Percentiles rank a stretch among this genome's conserved stretches.
Conservation (phyloP, 2,797 vertebrate species). For the Hippopotamyrus pictus region DNA sequence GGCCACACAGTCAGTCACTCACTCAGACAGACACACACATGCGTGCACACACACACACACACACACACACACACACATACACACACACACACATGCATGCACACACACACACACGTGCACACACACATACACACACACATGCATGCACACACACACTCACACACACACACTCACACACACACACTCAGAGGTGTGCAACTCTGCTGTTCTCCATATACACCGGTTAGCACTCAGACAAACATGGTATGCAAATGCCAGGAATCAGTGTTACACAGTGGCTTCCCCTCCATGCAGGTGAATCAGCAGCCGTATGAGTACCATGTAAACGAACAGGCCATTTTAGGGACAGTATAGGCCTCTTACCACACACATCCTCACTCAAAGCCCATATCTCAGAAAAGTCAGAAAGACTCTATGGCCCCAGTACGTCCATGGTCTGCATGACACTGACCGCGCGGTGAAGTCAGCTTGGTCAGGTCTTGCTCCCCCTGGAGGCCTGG, state of each 20-base stretch:
- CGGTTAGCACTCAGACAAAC: background rate
- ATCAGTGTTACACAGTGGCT: no score
- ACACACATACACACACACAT: no score
- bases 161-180: background rate
- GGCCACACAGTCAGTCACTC: background rate
- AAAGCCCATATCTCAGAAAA: background rate
- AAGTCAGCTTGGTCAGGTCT: slow-evolving; percentile 59
- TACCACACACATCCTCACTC: background rate
- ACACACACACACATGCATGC: background rate
- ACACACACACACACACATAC: background rate
- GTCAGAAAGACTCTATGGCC: slow-evolving; percentile 23
- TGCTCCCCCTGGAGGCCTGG: slow-evolving; percentile 73
- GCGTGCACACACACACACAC: background rate
- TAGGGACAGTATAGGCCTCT: background rate
- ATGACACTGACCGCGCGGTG: background rate
- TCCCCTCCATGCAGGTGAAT: background rate
- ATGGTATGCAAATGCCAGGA: background rate
- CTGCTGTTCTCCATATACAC: background rate
- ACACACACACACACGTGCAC: background rate
- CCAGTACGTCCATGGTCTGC: slow-evolving; percentile 30
- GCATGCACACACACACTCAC: background rate
- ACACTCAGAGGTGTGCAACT: background rate
- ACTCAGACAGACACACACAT: background rate
- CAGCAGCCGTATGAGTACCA: background rate
- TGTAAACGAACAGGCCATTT: background rate